Base-by-base conservation (phyloP, 2,888 invertebrate species). In the Anoplius nigerrimus region DNA sequence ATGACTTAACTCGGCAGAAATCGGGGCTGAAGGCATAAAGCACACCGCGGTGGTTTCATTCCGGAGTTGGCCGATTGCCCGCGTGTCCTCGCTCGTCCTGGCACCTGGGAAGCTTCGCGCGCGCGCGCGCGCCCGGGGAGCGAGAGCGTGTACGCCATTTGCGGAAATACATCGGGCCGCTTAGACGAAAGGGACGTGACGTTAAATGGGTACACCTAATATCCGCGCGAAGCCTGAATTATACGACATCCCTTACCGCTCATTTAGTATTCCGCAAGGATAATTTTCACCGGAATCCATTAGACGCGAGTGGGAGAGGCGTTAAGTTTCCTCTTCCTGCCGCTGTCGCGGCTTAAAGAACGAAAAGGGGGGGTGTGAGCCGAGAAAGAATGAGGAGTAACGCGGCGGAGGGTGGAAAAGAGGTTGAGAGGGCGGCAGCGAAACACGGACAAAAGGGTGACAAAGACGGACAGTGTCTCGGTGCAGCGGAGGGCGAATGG, bases 261-360 rank as follows among this genome's bases (percentile, higher is more conserved):
- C 82, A 79, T 82, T 82, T 74, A 68, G 81, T 82, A 82, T 82
- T 82, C 81, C 72, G 71, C 75, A 72, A 78, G 81, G 78, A 82
- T 82, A 79, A 82, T 82, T 81, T n/a, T 81, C 74, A 66, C 75
- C 63, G 54, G 81, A 79, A 82, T 82, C 78, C 81, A 82, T 82
- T 82, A 78, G 67, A 69, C 63, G 57, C 43, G 56, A 42, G 64
- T 34, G 54, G 54, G 60, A 65, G 59, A 52, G 67, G 71, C 69
- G 76, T 78, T 76, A 76, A 76, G 71, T 78, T 74, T 66, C 64
- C 69, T 53, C 55, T 56, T 62, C 24, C 51, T 63, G 22, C 62
- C 56, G n/a, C 21, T 18, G n/a, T 24, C 43, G 20, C 18, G 34
- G 43, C 13, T 34, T 34, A 34, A 34, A 34, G 34, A 34, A 48